A percentile compares a stretch with the other conserved stretches of the same genome.
phyloP scores from a whole-genome alignment of 2,113 vertebrate genomes.

The Pseudonaja textilis region DNA sequence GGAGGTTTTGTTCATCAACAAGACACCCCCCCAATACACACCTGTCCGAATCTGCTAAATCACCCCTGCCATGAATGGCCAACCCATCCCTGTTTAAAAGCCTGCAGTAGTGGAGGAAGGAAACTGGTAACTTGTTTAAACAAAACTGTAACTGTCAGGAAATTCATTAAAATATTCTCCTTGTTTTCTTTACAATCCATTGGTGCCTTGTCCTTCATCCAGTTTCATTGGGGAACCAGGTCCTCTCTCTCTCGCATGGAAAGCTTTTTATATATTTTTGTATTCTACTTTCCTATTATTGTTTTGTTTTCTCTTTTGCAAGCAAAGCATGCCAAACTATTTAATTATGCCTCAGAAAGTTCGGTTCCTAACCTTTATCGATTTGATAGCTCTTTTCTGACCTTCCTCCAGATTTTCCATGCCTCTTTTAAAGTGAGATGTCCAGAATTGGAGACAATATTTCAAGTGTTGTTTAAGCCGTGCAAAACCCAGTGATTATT shows the following conservation, averaged over 20 bases:
- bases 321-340: background rate
- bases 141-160: background rate
- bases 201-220: background rate
- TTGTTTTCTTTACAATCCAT: background rate
- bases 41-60: background rate
- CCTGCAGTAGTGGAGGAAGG: background rate
- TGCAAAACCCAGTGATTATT: background rate
- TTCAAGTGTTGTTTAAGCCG: background rate
- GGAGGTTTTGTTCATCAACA: background rate
- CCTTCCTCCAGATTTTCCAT: background rate
- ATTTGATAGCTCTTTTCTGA: background rate
- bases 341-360: background rate
- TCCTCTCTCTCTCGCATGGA: background rate
- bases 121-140: background rate
- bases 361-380: background rate
- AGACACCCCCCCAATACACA: background rate
- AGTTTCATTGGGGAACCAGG: background rate
- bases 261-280: background rate
- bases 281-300: background rate
- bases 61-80: background rate
- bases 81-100: background rate
- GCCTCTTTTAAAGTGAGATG: background rate
- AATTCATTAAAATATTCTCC: background rate
- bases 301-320: background rate
- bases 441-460: background rate